phyloP scores from a whole-genome alignment of 2,888 invertebrate genomes.

The Timema podura region DNA sequence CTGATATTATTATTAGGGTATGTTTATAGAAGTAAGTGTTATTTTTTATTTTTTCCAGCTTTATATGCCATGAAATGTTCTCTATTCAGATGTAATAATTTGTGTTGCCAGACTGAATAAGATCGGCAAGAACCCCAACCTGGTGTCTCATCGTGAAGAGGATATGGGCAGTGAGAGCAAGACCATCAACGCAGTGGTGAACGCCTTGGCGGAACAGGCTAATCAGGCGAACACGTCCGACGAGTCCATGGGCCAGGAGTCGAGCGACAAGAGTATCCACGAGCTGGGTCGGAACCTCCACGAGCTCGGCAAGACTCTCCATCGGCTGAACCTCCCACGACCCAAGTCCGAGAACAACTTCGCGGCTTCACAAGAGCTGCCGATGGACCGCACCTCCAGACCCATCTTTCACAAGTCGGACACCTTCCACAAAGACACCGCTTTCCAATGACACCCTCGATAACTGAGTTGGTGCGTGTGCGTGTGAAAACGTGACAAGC shows the following conservation, averaged over 20 bases:
- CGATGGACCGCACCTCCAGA: conserved; percentile 41
- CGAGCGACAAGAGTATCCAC: conserved; percentile 39
- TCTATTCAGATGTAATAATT: too few species aligned
- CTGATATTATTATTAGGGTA: too few species aligned
- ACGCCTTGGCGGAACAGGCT: conserved; percentile 86
- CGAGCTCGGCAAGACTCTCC: conserved; percentile 47
- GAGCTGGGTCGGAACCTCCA: conserved; percentile 66
- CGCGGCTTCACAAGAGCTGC: conserved; percentile 55
- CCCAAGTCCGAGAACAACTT: conserved; percentile 84
- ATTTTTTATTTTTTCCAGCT: too few species aligned
- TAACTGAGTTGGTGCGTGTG: too few species aligned
- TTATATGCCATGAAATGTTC: too few species aligned
- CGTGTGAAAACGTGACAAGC: too few species aligned
- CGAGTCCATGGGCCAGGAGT: conserved; percentile 55
- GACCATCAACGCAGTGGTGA: conserved; percentile 90
- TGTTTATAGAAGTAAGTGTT: too few species aligned
- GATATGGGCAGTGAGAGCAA: conserved; percentile 67
- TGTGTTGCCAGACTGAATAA: conserved; percentile 72
- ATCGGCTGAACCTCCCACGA: conserved; percentile 59
- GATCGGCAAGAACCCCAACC: conserved; percentile 95
- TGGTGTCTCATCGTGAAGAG: conserved; percentile 67
- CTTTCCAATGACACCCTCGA: conserved; percentile 58
- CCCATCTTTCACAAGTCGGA: conserved; percentile 71
- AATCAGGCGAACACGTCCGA: conserved; percentile 77
- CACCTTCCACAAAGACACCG: conserved; percentile 62